Conservation (phyloP, 2,888 invertebrate genomes). For the Meghimatium bilineatum region DNA sequence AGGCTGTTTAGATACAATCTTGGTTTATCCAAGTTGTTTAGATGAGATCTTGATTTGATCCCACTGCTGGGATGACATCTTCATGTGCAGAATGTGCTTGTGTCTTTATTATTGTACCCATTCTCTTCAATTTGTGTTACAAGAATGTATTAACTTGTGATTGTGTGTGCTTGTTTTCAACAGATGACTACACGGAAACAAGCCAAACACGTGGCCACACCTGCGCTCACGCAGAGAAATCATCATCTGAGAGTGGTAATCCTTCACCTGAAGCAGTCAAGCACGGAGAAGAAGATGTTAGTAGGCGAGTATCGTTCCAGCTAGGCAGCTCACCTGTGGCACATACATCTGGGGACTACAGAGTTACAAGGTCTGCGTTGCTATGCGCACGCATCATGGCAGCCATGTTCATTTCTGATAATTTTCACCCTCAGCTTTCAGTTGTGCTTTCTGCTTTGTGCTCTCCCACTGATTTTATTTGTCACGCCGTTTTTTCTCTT, state of each 20-base stretch:
- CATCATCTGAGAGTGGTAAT: background rate
- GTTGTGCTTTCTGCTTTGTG: background rate
- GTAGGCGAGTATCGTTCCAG: conserved; percentile 72
- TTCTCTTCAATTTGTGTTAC: too few species aligned
- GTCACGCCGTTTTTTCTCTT: background rate
- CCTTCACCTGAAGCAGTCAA: conserved; percentile 32
- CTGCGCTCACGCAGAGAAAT: background rate
- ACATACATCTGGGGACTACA: conserved; percentile 28
- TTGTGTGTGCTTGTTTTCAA: background rate
- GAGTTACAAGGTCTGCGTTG: conserved; percentile 35
- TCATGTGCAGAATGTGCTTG: too few species aligned
- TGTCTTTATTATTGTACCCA: too few species aligned
- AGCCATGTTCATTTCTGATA: background rate
- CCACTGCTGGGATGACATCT: too few species aligned
- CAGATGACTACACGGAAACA: conserved; percentile 36
- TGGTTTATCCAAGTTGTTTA: too few species aligned
- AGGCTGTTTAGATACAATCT: too few species aligned
- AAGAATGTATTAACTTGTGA: too few species aligned
- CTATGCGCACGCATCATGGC: conserved; percentile 21
- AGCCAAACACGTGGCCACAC: background rate
- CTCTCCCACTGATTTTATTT: background rate
- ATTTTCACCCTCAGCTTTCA: background rate
- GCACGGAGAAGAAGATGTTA: conserved; percentile 48
- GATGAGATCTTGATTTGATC: too few species aligned
- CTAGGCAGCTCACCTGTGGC: conserved; percentile 60